Conservation (phyloP, 2,113 vertebrate genomes). For the Seriola aureovittata region DNA sequence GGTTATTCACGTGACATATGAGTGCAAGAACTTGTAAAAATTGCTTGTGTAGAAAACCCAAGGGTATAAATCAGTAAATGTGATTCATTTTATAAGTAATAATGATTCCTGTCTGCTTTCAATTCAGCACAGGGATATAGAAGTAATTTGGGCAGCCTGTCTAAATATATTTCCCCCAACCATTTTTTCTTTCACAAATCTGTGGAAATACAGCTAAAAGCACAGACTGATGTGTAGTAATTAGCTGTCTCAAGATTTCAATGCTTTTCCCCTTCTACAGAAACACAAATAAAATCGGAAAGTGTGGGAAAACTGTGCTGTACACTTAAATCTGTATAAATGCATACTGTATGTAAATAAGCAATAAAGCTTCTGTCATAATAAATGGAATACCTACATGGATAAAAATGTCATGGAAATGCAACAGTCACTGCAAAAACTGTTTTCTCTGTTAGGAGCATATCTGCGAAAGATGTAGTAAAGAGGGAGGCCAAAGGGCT, state of each 20-base stretch:
- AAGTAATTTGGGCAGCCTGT: constrained; percentile 1
- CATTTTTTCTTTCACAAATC: background rate
- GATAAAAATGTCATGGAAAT: background rate
- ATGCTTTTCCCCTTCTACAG: background rate
- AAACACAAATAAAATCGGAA: background rate
- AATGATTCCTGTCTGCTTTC: background rate
- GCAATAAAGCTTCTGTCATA: constrained; percentile 1
- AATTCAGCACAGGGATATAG: background rate
- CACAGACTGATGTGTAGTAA: background rate
- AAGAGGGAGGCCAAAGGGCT: background rate
- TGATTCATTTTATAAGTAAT: constrained; percentile 9
- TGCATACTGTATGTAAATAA: background rate
- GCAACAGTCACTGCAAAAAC: background rate
- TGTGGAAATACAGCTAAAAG: background rate
- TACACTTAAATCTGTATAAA: background rate
- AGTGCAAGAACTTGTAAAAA: constrained; percentile 4
- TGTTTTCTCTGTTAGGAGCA: background rate
- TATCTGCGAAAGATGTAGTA: background rate
- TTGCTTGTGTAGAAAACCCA: background rate
- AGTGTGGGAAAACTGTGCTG: background rate
- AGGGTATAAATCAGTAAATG: background rate
- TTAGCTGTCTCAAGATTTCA: background rate
- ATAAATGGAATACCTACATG: background rate
- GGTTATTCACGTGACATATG: constrained; percentile 6
- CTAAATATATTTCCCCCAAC: constrained; percentile 7